Conservation (phyloP, 92 coral and sea anemone genomes). For the Siderastrea radians region DNA sequence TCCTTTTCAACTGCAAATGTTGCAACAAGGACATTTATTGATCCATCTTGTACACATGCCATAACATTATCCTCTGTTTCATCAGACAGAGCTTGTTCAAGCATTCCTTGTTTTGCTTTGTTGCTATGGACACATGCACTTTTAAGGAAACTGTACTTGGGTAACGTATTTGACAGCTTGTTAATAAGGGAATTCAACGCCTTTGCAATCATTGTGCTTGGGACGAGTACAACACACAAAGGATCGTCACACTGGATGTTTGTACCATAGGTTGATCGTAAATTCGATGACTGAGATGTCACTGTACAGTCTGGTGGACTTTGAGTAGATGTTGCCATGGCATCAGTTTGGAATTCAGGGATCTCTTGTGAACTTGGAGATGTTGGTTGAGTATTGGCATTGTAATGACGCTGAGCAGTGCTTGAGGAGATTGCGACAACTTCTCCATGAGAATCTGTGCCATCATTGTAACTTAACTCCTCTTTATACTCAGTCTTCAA, state of each 20-base stretch:
- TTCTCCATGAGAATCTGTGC: not conserved
- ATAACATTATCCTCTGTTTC: slow-evolving; percentile 48
- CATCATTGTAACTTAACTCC: not conserved
- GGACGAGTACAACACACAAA: slow-evolving; percentile 62
- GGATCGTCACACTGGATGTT: slow-evolving; percentile 36
- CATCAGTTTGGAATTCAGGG: not conserved
- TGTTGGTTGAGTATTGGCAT: not conserved
- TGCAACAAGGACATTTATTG: slow-evolving; percentile 78
- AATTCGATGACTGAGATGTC: not conserved
- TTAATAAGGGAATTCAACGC: slow-evolving; percentile 73
- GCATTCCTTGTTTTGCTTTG: slow-evolving; percentile 33
- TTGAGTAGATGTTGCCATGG: not conserved
- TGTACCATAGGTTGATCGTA: not conserved
- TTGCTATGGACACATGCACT: slow-evolving; percentile 63
- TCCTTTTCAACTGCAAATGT: slow-evolving; percentile 72
- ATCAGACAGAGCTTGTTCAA: not conserved
- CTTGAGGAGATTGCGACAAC: not conserved
- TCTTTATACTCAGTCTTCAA: not conserved
- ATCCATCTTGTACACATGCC: slow-evolving; percentile 72
- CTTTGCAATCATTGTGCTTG: slow-evolving; percentile 64
- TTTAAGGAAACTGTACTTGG: slow-evolving; percentile 62
- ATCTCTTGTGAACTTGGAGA: not conserved
- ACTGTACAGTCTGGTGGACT: not conserved
- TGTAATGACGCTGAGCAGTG: not conserved
- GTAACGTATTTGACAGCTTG: slow-evolving; percentile 31